Percentiles rank a stretch among this genome's conserved stretches.
Conservation (phyloP, 2,888 invertebrate species). For the Uropetala carovei region DNA sequence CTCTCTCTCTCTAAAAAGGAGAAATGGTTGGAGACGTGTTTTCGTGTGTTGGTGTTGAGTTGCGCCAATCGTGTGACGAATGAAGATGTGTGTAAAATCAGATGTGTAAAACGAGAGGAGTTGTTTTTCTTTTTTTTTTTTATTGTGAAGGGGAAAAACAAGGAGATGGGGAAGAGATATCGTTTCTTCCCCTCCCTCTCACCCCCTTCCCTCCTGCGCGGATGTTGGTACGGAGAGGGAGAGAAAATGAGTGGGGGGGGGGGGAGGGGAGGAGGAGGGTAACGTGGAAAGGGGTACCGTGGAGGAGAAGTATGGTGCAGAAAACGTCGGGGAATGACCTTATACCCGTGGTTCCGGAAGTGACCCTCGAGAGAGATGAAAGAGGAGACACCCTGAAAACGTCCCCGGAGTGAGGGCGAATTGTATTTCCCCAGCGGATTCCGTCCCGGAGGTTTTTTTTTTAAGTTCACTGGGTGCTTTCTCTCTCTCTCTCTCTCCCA, state of each 20-base stretch:
- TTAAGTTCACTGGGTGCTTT: no score
- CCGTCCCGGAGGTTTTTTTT: no score
- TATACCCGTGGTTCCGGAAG: not conserved
- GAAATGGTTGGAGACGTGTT: not conserved
- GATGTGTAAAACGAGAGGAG: no score
- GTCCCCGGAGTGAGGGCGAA: no score
- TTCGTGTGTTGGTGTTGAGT: not conserved
- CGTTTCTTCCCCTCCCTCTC: not conserved
- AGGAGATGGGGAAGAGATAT: not conserved
- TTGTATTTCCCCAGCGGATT: no score
- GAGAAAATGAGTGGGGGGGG: no score
- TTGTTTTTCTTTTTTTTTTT: no score
- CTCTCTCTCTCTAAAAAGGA: not conserved
- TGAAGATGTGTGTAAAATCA: not conserved
- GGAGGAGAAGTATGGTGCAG: not conserved
- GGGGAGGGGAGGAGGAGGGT: not conserved
- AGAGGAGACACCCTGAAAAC: not conserved
- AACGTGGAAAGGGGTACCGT: not conserved
- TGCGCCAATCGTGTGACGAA: not conserved
- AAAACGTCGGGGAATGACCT: conserved; percentile 12
- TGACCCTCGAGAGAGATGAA: not conserved
- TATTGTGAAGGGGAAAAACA: not conserved
- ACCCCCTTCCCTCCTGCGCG: not conserved
- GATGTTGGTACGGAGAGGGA: not conserved
- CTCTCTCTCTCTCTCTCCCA: no score